phyloP scores from a whole-genome alignment of 2,888 invertebrate genomes.

The Pheosia gnoma region DNA sequence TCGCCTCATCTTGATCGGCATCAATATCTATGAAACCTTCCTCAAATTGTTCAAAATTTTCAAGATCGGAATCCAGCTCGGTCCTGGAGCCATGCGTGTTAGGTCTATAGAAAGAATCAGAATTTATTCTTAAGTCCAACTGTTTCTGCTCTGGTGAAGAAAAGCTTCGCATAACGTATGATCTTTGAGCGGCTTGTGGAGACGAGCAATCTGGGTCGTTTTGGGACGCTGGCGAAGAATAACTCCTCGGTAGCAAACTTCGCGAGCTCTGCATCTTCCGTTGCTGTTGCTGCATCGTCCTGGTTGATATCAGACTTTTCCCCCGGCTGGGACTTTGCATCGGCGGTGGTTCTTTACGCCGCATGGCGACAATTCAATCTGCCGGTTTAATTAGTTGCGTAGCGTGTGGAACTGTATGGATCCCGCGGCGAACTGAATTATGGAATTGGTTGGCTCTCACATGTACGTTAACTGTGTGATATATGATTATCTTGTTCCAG shows the following conservation, averaged over 20 bases:
- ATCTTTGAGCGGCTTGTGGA: conserved; percentile 44
- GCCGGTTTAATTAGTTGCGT: conserved; percentile 23
- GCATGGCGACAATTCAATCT: conserved; percentile 51
- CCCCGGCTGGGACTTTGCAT: conserved; percentile 56
- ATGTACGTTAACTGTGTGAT: conserved; percentile 65
- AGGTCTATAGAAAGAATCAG: conserved; percentile 67
- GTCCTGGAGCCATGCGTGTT: conserved; percentile 66
- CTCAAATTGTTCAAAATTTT: conserved; percentile 74
- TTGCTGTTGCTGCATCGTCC: conserved; percentile 69
- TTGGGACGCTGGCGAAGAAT: conserved; percentile 69
- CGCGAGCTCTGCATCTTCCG: conserved; percentile 59
- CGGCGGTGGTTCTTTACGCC: conserved; percentile 64
- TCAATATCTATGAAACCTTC: conserved; percentile 77
- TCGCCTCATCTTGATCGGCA: conserved; percentile 65
- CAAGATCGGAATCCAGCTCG: conserved; percentile 74
- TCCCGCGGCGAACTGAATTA: conserved; percentile 59
- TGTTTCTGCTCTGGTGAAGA: conserved; percentile 73
- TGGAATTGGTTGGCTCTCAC: conserved; percentile 49
- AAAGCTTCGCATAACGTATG: conserved; percentile 69
- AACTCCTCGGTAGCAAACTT: conserved; percentile 71
- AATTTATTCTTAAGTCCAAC: conserved; percentile 61
- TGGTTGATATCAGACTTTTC: conserved; percentile 69
- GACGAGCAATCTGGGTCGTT: conserved; percentile 50
- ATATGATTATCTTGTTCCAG: conserved; percentile 64
- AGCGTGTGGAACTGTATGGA: conserved; percentile 59